Evolutionary conservation across 2,113 vertebrate genomes (phyloP), one percentile per base, ranked within the genome.

Genomic region (Gymnorhina tibicen): DNA sequence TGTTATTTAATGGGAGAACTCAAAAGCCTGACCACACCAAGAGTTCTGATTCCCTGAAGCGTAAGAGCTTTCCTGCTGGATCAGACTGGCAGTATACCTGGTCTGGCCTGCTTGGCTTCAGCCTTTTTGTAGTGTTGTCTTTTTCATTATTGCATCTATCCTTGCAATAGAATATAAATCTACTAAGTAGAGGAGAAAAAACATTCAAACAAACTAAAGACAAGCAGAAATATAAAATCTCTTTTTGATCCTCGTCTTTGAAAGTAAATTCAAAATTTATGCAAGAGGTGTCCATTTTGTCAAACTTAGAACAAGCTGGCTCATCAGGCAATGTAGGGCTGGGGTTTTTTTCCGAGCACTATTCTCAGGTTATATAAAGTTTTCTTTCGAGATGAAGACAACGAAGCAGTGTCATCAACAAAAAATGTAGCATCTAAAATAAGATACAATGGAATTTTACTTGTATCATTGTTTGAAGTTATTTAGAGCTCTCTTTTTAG

Each of bases 41-140:
- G 13, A 63, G 13, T n/a, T 84, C 28, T 64, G 21, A 42, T 81
- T 70, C 46, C 75, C 22, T 75, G 30, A 66, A 79, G 39, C 0
- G 0, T 63, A 37, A 79, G n/a, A 85, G 6, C 7, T 62, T 52
- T 56, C 28, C 16, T 35, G 4, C 13, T 79, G 58, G 37, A 67
- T 74, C 64, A 42, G 32, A 62, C 53, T 5, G 6, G 23, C 30
- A 10, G 4, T 19, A 10, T 49, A 13, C 19, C 41, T 0, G 0
- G 10, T 52, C 21, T 32, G 28, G 12, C 6, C 27, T 56, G 16
- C n/a, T 66, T 85, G 32, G 35, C 11, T 56, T 85, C 19, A 30
- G 42, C 56, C 37, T 60, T 53, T 56, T 32, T 47, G 47, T 58
- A 13, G 14, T 60, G 15, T 28, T 69, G 9, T 42, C 4, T 55